Evolutionary conservation across 2,797 vertebrate species (phyloP).

Genomic region (Pogoniulus pusillus): DNA sequence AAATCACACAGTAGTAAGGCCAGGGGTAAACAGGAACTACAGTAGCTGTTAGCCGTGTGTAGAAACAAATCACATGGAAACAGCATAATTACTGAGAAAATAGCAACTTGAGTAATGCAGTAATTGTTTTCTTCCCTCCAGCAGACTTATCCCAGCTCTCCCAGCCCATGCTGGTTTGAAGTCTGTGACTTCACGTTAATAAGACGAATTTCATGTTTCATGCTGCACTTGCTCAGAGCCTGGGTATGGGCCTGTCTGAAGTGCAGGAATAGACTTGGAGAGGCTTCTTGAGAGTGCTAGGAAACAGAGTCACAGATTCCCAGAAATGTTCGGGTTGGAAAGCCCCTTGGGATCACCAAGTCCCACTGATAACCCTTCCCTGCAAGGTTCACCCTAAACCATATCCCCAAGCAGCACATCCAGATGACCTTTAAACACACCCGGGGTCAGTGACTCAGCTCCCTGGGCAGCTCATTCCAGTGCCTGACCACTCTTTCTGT

Average conservation of each 20-base stretch:
- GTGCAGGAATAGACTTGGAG: not conserved
- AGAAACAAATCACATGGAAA: conserved; percentile 69
- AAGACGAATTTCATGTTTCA: conserved; percentile 37
- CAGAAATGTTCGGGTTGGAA: too few relatives aligned
- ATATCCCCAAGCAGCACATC: too few relatives aligned
- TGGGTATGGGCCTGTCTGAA: not conserved
- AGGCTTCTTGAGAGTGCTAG: not conserved
- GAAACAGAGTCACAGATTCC: not conserved
- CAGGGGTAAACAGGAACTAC: conserved; percentile 58
- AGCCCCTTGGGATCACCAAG: too few relatives aligned
- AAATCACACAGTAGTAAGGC: conserved; percentile 52
- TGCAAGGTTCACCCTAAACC: too few relatives aligned
- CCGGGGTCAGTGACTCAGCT: too few relatives aligned
- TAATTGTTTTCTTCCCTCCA: conserved; percentile 64
- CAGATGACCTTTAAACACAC: too few relatives aligned
- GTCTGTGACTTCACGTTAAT: conserved; percentile 47
- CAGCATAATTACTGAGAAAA: conserved; percentile 63
- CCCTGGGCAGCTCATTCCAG: too few relatives aligned
- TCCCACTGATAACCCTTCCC: too few relatives aligned
- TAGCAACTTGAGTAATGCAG: conserved; percentile 61
- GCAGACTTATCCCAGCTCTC: conserved; percentile 58
- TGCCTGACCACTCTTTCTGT: too few relatives aligned
- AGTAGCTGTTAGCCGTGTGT: conserved; percentile 58
- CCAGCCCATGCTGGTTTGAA: conserved; percentile 6
- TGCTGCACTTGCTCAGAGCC: not conserved